These are phyloP conservation scores for Latrodectus hesperus DNA, from an alignment of 2,888 invertebrate genomes.

Conservation along the genomic window DNA sequence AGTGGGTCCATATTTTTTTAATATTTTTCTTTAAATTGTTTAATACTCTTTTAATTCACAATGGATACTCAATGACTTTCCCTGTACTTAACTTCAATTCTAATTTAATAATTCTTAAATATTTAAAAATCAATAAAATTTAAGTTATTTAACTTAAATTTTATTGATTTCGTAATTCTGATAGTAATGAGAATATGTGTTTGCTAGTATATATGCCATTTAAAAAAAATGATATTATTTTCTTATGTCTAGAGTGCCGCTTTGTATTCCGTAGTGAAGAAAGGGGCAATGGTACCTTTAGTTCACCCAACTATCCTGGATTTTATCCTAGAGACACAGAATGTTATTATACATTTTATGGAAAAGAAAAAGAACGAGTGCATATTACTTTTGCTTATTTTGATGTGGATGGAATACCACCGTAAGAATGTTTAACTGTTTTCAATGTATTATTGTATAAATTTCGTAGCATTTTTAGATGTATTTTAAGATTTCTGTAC, in stretches of 20 bases:
- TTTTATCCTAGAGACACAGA: constrained; percentile 74
- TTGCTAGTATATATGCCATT: neutral
- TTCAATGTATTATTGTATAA: neutral
- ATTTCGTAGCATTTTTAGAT: no score
- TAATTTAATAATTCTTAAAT: no score
- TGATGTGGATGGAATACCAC: constrained; percentile 94
- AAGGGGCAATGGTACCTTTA: constrained; percentile 84
- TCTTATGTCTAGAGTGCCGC: constrained; percentile 79
- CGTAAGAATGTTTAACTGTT: constrained; percentile 81
- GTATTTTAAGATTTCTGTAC: no score
- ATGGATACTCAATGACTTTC: no score
- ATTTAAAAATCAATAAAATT: no score
- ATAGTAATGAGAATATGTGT: no score
- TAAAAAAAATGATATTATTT: neutral
- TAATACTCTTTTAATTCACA: neutral
- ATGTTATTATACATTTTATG: constrained; percentile 75
- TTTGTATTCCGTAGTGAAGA: constrained; percentile 91
- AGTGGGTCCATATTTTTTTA: no score
- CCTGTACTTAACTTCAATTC: no score
- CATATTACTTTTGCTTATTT: constrained; percentile 87
- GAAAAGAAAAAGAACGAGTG: constrained; percentile 74
- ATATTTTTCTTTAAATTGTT: neutral
- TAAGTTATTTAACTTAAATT: no score
- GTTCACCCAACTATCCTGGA: constrained; percentile 91
- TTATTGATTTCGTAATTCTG: no score